Evolutionary conservation across 2,113 vertebrate genomes (phyloP).

Genomic region (Elephantulus edwardii): DNA sequence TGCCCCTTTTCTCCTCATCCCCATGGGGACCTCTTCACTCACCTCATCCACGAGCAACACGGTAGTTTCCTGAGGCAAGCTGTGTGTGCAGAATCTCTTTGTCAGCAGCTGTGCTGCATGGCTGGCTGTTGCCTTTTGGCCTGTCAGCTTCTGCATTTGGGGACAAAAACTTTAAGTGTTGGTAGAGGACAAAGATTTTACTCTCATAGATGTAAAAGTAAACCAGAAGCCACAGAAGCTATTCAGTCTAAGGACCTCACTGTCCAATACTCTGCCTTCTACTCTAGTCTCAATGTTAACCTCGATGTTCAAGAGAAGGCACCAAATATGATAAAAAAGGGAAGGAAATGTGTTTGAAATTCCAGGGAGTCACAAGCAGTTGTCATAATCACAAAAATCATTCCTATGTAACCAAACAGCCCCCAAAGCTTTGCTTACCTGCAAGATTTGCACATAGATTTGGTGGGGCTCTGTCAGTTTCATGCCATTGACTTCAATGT

Average conservation of each 20-base stretch:
- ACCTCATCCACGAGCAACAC: slow-evolving; percentile 97
- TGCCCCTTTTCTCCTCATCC: not conserved
- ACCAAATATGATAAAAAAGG: not conserved
- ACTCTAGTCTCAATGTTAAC: not conserved
- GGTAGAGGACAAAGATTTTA: not conserved
- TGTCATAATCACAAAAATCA: not conserved
- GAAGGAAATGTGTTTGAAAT: slow-evolving; percentile 3
- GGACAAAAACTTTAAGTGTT: not conserved
- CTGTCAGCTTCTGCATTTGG: slow-evolving; percentile 90
- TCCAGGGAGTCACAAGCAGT: not conserved
- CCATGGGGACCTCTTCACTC: slow-evolving; percentile 74
- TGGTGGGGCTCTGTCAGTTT: slow-evolving; percentile 98
- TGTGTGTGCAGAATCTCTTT: slow-evolving; percentile 87
- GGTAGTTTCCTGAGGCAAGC: slow-evolving; percentile 89
- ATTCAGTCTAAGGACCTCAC: not conserved
- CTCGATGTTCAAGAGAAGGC: not conserved
- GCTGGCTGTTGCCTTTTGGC: slow-evolving; percentile 92
- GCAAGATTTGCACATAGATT: slow-evolving; percentile 95
- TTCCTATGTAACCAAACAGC: not conserved
- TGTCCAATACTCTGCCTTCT: not conserved
- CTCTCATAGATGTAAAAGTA: not conserved
- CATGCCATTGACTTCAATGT: slow-evolving; percentile 97
- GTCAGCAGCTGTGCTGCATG: slow-evolving; percentile 92
- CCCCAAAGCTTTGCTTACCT: slow-evolving; percentile 83
- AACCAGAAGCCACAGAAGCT: not conserved